Evolutionary conservation across 2,797 vertebrate genomes (phyloP).

Genomic region (Rhinogobio ventralis): DNA sequence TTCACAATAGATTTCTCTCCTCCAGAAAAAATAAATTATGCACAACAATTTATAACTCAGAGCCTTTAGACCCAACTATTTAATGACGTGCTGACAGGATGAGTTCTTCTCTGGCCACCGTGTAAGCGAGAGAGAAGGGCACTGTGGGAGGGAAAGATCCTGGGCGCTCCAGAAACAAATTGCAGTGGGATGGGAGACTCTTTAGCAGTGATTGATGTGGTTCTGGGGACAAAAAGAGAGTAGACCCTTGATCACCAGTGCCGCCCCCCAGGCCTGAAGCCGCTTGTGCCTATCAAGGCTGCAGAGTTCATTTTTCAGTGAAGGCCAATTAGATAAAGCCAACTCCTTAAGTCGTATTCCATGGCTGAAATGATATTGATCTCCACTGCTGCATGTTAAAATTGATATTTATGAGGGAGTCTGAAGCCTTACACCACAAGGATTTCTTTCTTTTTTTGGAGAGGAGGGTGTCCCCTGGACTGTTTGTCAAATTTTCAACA

Average conservation of each 20-base stretch:
- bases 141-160: slow-evolving; percentile 47
- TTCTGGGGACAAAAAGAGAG: slow-evolving; percentile 63
- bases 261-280: slow-evolving; percentile 63
- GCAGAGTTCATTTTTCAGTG: slow-evolving; percentile 81
- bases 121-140: slow-evolving; percentile 43
- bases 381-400: slow-evolving; percentile 77
- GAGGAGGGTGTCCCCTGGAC: slow-evolving; percentile 59
- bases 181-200: slow-evolving; percentile 62
- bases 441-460: slow-evolving; percentile 55
- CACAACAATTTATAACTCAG: slow-evolving; percentile 66
- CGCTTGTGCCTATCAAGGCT: slow-evolving; percentile 72
- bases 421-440: slow-evolving; percentile 33
- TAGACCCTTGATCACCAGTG: slow-evolving; percentile 53
- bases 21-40: slow-evolving; percentile 69
- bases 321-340: slow-evolving; percentile 83
- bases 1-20: slow-evolving; percentile 64
- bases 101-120: slow-evolving; percentile 52
- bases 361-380: slow-evolving; percentile 84
- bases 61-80: slow-evolving; percentile 57
- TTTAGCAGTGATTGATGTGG: slow-evolving; percentile 71
- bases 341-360: slow-evolving; percentile 78
- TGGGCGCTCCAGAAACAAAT: slow-evolving; percentile 65
- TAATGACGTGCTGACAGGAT: slow-evolving; percentile 65
- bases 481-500: slow-evolving; percentile 68
- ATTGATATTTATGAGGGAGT: slow-evolving; percentile 75